Evolutionary conservation across 2,888 invertebrate species (phyloP), one percentile per base, ranked within the genome.

Genomic region (Lithophane socia): DNA sequence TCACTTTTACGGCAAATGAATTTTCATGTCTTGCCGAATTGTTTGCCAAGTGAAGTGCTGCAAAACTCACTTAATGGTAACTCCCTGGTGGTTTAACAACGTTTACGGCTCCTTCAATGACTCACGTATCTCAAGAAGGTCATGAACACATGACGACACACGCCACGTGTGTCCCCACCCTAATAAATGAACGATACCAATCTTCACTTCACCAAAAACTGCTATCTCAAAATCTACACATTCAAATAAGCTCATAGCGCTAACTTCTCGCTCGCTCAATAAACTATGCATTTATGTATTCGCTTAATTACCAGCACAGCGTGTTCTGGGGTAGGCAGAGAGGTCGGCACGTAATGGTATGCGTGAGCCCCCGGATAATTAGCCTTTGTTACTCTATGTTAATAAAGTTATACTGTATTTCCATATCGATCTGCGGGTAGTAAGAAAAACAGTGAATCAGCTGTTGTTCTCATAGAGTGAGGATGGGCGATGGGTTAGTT

Each of bases 351-450:
- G 88, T 94, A 94, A 93, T 92, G 88, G 90, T 93, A 94, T 93
- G 94, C 94, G 88, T 87, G 89, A 88, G 83, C 88, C 88, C 87
- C 89, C 85, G 90, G 90, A 92, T 96, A 95, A 96, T 96, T 96
- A 96, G 92, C 92, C 92, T 94, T 93, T 96, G 96, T 96, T 96
- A 95, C 96, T 96, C 93, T 96, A 96, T 96, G 96, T 93, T 96
- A 96, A 96, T 96, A 94, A 93, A 94, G 89, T 92, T 94, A 93
- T 91, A 89, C 90, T 91, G 88, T 87, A 88, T 87, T 87, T 85
- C 85, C 88, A 87, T 87, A 88, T 88, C 80, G 84, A 85, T 87
- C 81, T 86, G 72, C 90, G 93, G 93, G 92, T 93, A 83, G 56
- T 63, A 80, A 83, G 85, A 88, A 87, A 87, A 84, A 88, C 80